phyloP scores from a whole-genome alignment of 2,113 vertebrate species.

The Probosciger aterrimus region DNA sequence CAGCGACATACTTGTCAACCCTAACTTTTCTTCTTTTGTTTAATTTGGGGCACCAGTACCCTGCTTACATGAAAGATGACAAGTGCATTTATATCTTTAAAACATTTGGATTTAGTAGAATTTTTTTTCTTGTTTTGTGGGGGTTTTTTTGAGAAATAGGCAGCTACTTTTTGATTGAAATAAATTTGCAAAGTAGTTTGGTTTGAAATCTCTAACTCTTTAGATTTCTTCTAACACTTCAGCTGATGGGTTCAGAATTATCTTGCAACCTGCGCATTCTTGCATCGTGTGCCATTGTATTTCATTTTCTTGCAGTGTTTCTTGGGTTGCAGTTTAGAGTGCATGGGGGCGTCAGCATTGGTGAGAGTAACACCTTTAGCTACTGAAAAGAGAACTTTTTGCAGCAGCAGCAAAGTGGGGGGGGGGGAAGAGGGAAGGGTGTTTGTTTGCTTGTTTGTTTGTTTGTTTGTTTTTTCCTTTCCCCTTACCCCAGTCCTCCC shows the following conservation, averaged over 20 bases:
- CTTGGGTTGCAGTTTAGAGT: background rate
- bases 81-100: slow-evolving; percentile 61
- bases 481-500: background rate
- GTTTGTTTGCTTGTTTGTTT: background rate
- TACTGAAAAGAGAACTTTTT: background rate
- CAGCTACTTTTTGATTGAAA: slow-evolving; percentile 38
- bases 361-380: background rate
- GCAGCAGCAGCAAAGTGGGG: background rate
- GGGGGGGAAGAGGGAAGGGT: background rate
- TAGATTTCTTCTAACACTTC: background rate
- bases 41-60: slow-evolving; percentile 41
- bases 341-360: background rate
- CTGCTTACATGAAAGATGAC: slow-evolving; percentile 60
- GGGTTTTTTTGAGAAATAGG: background rate
- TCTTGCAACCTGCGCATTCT: background rate
- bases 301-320: background rate
- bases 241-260: background rate
- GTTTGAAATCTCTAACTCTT: slow-evolving; percentile 9
- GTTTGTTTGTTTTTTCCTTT: background rate
- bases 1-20: slow-evolving; percentile 49
- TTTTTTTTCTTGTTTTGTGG: background rate
- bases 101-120: slow-evolving; percentile 31
- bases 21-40: slow-evolving; percentile 52
- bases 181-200: slow-evolving; percentile 22
- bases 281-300: background rate